These are phyloP conservation scores for Agapostemon virescens DNA, from an alignment of 2,888 invertebrate species.

Conservation along the genomic window DNA sequence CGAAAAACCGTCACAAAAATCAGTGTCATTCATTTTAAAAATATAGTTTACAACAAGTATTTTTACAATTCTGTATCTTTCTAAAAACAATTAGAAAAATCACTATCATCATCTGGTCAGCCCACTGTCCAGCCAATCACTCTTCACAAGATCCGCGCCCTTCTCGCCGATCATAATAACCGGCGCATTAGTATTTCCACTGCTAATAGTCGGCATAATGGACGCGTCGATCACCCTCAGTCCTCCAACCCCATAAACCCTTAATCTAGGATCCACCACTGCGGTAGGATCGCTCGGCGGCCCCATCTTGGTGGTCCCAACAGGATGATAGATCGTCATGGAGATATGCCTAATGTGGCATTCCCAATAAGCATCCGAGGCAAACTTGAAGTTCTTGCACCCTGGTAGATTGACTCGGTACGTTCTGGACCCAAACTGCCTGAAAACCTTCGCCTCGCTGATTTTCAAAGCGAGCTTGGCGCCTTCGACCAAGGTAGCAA, in stretches of 20 bases:
- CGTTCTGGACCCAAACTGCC: conserved; percentile 89
- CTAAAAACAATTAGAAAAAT: neutral
- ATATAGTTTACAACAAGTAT: neutral
- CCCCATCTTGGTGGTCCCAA: conserved; percentile 94
- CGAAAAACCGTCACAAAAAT: neutral
- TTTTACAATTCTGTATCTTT: neutral
- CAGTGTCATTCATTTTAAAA: neutral
- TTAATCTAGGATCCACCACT: conserved; percentile 90
- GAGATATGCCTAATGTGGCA: conserved; percentile 93
- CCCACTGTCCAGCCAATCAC: conserved; percentile 86
- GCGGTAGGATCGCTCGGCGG: conserved; percentile 88
- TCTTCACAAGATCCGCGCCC: conserved; percentile 91
- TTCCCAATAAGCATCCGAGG: conserved; percentile 91
- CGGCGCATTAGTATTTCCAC: conserved; percentile 95
- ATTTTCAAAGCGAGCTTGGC: conserved; percentile 88
- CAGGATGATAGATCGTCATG: conserved; percentile 95
- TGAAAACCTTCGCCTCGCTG: conserved; percentile 88
- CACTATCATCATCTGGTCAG: neutral
- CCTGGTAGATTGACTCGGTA: conserved; percentile 90
- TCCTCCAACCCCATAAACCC: conserved; percentile 89
- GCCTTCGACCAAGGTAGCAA: conserved; percentile 91
- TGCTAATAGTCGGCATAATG: conserved; percentile 93
- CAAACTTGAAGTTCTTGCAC: conserved; percentile 87
- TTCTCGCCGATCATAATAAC: conserved; percentile 96
- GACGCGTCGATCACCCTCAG: conserved; percentile 93